Base-by-base conservation (phyloP, 2,113 vertebrate genomes). In the Morone chrysops region DNA sequence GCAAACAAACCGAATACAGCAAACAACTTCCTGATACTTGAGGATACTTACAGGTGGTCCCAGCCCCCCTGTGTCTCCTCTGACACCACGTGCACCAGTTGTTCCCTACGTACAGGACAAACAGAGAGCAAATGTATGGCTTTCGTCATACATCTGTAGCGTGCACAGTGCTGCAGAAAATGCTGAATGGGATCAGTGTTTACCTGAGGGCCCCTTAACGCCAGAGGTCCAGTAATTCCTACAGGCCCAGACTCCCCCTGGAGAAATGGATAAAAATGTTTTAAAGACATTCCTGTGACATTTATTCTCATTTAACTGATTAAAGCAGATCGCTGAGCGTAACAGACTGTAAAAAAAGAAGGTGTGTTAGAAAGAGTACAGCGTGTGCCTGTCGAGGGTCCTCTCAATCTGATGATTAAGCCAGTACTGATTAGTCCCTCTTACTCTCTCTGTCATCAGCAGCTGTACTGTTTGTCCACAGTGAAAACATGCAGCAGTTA, bases 31-130 rank as follows among this genome's bases (percentile, higher is more conserved):
- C 18, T 78, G 31, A 40, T 11, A 16, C 6, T 16, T 9, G 18
- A 4, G 41, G 38, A 41, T 38, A 93, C 95, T 95, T 89, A 97
- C 97, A 83, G 4, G 60, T 0, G 81, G 84, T 8, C 96, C 96
- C 0, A 80, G 83, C 5, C 89, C 94, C 69, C 97, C 97, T 0
- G 45, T 2, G 4, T 97, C 95, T 70, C 97, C 97, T 90, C 93
- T 95, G 5, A 53, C 60, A 53, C 97, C 97, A 0, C 76, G 85
- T 0, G 90, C 77, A 68, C 97, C 96, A 8, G 63, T 14, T 0
- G 90, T 72, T 22, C 97, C 97, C 97, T 98, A 59, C 1, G 70
- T 50, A 54, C 11, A 0, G 38, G 25, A 70, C 22, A 88, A 0
- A 69, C 13, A 78, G 2, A 79, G 25, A 78, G 1, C 3, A 60